phyloP scores from a whole-genome alignment of 2,888 invertebrate species.

The Tinea trinotella region DNA sequence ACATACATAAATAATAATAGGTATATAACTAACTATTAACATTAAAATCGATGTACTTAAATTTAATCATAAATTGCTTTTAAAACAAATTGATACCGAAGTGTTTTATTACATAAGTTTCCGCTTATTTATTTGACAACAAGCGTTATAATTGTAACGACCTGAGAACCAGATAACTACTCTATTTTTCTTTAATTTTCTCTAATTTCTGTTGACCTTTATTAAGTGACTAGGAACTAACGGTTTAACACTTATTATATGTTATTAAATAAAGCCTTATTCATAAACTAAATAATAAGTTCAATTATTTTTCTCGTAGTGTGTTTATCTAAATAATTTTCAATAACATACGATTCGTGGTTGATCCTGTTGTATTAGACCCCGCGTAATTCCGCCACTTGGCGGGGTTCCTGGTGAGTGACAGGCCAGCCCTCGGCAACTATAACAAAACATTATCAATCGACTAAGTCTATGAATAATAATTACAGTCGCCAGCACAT shows the following conservation, averaged over 20 bases:
- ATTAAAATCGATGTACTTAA: no score
- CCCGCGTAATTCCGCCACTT: neutral
- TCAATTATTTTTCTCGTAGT: no score
- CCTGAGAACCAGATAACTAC: neutral
- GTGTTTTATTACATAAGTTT: no score
- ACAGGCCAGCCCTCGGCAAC: slow-evolving; percentile 58
- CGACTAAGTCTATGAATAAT: neutral
- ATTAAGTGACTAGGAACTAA: neutral
- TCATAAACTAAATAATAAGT: neutral
- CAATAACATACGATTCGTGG: slow-evolving; percentile 13
- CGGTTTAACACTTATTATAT: neutral
- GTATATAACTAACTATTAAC: no score
- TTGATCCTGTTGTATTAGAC: neutral
- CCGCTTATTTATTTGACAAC: neutral
- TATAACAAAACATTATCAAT: slow-evolving; percentile 40
- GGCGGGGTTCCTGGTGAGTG: slow-evolving; percentile 44
- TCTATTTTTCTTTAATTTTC: slow-evolving; percentile 3
- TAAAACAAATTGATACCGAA: no score
- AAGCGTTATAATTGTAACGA: neutral
- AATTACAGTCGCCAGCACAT: neutral
- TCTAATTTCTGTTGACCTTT: neutral
- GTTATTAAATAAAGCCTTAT: neutral
- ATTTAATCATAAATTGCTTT: no score
- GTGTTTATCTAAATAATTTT: no score
- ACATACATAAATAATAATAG: no score